A percentile compares a stretch with the other conserved stretches of the same genome.
Evolutionary conservation across 2,113 vertebrate species (phyloP).

Genomic region (Phylloscopus whistleri): DNA sequence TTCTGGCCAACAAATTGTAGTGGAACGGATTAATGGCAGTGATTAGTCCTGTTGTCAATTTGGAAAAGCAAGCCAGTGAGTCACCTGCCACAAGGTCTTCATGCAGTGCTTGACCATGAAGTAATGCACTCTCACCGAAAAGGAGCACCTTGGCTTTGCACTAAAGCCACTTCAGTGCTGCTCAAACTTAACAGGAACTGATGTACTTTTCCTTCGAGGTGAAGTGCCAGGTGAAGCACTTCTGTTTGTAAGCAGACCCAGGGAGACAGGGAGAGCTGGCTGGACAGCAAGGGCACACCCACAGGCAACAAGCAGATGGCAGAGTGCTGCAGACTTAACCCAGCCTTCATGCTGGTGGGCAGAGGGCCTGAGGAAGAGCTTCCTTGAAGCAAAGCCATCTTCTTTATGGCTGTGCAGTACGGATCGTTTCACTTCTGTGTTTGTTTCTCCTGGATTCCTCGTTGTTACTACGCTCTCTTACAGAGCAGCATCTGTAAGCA

Average conservation of each 20-base stretch:
- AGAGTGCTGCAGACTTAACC: not conserved
- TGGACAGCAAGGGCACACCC: not conserved
- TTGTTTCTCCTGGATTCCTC: not conserved
- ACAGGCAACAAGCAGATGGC: not conserved
- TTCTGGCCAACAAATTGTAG: not conserved
- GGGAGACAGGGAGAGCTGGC: not conserved
- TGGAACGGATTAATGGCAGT: not conserved
- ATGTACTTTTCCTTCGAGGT: not conserved
- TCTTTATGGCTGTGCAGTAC: accelerated
- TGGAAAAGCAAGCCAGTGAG: not conserved
- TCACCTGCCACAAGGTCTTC: not conserved
- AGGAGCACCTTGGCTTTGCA: not conserved
- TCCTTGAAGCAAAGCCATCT: not conserved
- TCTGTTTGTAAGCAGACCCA: not conserved
- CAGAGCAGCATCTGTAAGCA: not conserved
- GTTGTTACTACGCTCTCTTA: not conserved
- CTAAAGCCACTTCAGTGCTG: not conserved
- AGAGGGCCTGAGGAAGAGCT: not conserved
- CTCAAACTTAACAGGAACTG: not conserved
- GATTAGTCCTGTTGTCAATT: not conserved
- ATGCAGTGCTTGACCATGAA: not conserved
- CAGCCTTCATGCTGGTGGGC: not conserved
- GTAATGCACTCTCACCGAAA: not conserved
- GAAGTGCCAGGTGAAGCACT: not conserved
- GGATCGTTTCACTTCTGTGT: not conserved